Conservation (phyloP, 2,113 vertebrate genomes). For the Ploceus nigricollis region DNA sequence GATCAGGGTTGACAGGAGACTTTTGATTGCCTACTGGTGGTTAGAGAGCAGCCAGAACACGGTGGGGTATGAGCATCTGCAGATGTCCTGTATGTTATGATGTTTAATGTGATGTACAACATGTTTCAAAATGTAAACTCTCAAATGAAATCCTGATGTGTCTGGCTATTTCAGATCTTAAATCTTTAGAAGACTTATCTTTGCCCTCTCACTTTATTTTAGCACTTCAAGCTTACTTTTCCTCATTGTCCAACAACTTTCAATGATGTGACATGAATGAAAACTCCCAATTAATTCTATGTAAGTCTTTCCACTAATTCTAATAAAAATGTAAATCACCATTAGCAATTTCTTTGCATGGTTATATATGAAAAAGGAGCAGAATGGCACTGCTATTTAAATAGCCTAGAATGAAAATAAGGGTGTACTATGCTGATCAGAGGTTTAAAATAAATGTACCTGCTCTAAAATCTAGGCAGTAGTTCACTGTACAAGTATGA, state of each 20-base stretch:
- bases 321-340: constrained; percentile 53
- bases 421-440: not conserved
- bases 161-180: not conserved
- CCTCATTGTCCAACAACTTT: not conserved
- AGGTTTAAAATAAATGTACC: constrained; percentile 20
- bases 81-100: not conserved
- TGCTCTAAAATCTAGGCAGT: constrained; percentile 1
- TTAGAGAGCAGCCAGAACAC: not conserved
- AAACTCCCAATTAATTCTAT: constrained; percentile 1
- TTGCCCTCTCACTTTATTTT: not conserved
- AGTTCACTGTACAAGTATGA: not conserved
- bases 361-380: not conserved
- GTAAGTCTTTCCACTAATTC: constrained; percentile 2
- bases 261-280: not conserved
- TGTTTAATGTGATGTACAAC: not conserved
- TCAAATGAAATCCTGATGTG: not conserved
- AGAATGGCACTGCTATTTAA: constrained; percentile 7
- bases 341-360: not conserved
- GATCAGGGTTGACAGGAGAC: not conserved
- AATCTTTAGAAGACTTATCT: not conserved
- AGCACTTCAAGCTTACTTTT: not conserved
- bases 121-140: not conserved
- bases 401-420: not conserved
- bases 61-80: not conserved
- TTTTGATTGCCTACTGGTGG: not conserved